Percentiles rank a stretch among this genome's conserved stretches.
phyloP scores from a whole-genome alignment of 2,113 vertebrate genomes.

The Neogale vison region DNA sequence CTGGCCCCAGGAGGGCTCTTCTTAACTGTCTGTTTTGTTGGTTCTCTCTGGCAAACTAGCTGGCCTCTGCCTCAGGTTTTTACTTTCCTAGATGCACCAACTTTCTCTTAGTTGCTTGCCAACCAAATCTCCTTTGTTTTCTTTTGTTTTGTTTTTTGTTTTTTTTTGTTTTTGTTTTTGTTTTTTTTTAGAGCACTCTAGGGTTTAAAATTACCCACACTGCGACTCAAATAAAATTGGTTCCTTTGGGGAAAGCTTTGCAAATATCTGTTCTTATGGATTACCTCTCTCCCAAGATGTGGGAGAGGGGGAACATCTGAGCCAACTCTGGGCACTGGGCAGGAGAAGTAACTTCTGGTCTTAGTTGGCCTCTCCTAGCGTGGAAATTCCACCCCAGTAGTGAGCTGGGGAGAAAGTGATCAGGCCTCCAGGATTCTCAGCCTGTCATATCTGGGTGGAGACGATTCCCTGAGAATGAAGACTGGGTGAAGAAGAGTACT shows the following conservation, averaged over 20 bases:
- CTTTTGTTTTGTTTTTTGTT: too few species aligned
- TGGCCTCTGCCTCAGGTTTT: neutral
- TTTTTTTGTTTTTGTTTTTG: neutral
- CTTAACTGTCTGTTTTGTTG: neutral
- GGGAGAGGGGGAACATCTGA: neutral
- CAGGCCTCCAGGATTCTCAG: neutral
- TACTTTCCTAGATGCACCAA: neutral
- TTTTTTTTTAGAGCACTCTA: neutral
- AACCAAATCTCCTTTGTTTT: neutral
- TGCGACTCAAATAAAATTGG: neutral
- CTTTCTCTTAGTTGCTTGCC: neutral
- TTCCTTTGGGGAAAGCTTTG: neutral
- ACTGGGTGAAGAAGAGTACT: neutral
- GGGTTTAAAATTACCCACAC: neutral
- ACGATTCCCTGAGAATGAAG: neutral
- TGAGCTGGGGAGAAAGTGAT: neutral
- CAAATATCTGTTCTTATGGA: neutral
- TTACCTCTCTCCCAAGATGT: neutral
- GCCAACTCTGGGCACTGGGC: neutral
- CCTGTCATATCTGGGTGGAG: neutral
- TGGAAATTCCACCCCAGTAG: neutral
- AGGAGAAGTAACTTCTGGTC: neutral
- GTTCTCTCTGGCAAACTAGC: neutral
- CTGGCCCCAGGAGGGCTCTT: neutral
- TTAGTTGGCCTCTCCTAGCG: neutral